A percentile compares a stretch with the other conserved stretches of the same genome.
These are phyloP conservation scores for Stenolophus ochropezus DNA, from an alignment of 2,888 invertebrate species.

Conservation along the genomic window DNA sequence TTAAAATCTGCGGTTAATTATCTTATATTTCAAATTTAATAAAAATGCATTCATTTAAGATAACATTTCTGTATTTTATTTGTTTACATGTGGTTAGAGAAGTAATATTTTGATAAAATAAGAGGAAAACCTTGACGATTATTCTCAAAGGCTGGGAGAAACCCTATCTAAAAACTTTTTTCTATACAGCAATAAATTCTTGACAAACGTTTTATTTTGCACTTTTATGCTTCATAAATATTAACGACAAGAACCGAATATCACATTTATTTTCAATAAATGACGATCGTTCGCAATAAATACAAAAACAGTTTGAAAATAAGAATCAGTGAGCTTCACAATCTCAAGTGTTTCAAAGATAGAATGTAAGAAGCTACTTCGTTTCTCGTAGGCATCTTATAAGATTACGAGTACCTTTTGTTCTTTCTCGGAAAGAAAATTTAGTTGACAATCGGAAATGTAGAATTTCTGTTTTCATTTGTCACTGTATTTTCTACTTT, in stretches of 20 bases:
- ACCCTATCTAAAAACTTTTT: not conserved
- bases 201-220: not conserved
- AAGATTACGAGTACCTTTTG: constrained; percentile 22
- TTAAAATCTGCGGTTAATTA: not conserved
- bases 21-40: too few relatives aligned
- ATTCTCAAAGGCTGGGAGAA: not conserved
- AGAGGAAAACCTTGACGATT: not conserved
- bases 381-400: constrained; percentile 3
- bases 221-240: constrained; percentile 23
- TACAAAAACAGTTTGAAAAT: constrained; percentile 8
- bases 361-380: not conserved
- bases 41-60: too few relatives aligned
- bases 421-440: not conserved
- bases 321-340: constrained; percentile 4
- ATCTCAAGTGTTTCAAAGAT: not conserved
- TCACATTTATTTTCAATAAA: constrained; percentile 25
- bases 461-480: not conserved
- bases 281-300: constrained; percentile 7
- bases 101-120: too few relatives aligned
- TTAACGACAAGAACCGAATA: constrained; percentile 23
- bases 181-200: constrained; percentile 11
- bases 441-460: constrained; percentile 13
- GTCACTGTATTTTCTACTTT: not conserved
- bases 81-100: too few relatives aligned
- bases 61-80: too few relatives aligned